Conservation (phyloP, 2,888 invertebrate genomes). For the Coelinius sp. region DNA sequence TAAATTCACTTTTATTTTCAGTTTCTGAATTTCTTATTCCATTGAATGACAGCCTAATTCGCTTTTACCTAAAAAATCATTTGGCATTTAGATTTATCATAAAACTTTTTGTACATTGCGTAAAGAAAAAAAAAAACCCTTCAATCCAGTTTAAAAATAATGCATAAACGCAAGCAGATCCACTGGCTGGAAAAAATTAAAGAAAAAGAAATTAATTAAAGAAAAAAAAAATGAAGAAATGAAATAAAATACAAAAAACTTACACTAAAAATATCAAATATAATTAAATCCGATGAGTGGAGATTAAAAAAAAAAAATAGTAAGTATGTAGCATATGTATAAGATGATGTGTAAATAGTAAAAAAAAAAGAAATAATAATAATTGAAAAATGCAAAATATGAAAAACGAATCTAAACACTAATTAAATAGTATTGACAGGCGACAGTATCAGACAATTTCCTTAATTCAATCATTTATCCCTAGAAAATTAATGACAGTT, state of each 20-base stretch:
- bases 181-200: constrained; percentile 15
- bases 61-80: constrained; percentile 13
- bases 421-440: constrained; percentile 44
- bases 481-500: no score
- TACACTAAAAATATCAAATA: constrained; percentile 32
- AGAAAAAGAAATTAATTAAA: constrained; percentile 1
- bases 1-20: not conserved
- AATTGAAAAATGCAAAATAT: constrained; percentile 31
- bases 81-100: constrained; percentile 20
- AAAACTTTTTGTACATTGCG: constrained; percentile 46
- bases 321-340: constrained; percentile 35
- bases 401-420: constrained; percentile 41
- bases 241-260: constrained; percentile 25
- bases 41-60: not conserved
- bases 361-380: constrained; percentile 24
- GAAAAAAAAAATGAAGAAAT: constrained; percentile 31
- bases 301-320: constrained; percentile 25
- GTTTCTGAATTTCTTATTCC: not conserved
- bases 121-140: constrained; percentile 15
- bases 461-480: no score
- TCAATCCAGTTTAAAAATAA: constrained; percentile 39
- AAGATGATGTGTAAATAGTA: constrained; percentile 35
- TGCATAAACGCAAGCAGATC: constrained; percentile 24
- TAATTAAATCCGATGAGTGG: constrained; percentile 27
- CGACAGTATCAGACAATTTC: constrained; percentile 43